Evolutionary conservation across 2,888 invertebrate genomes (phyloP), one percentile per base, ranked within the genome.

Genomic region (Margaritifera margaritifera): DNA sequence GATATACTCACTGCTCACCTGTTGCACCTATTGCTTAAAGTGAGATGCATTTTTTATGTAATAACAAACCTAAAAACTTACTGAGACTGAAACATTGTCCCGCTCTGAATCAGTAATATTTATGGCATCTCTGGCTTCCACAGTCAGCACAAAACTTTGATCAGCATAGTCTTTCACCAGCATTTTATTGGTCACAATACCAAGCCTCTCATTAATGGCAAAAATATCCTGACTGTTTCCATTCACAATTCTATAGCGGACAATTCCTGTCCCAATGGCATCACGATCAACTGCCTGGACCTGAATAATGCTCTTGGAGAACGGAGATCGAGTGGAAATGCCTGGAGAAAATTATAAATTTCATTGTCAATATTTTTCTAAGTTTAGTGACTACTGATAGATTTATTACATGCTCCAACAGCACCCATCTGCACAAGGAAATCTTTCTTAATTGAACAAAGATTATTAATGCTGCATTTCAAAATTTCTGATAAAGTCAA

Each of bases 291-390:
- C 60, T 6, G 86, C 86, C 20, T 71, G 56, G 11, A 86, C 78
- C 11, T 77, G 74, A 11, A 85, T 61, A 24, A 89, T 85, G 61
- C 83, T 83, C 65, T 86, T 82, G 18, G 83, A 85, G 57, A 86
- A 82, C 42, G 84, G 79, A 3, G 88, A 86, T 52, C 84, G 75
- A 22, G 79, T 76, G 0, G 88, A 84, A 27, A 89, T 84, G 72
- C 89, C 89, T 89, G 71, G 3, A 66, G 61, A 62, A 64, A n/a
- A 66, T 42, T n/a, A 42, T 15, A 42, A 2, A 42, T 15, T 42
- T 42, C 2, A 11, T 8, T n/a, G n/a, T n/a, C n/a, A n/a, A n/a
- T n/a, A n/a, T n/a, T n/a, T n/a, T n/a, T n/a, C n/a, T n/a, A n/a
- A n/a, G n/a, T n/a, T n/a, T n/a, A n/a, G n/a, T n/a, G n/a, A n/a